Percentiles rank a stretch among this genome's conserved stretches.
Conservation (phyloP, 2,113 vertebrate species). For the Cairina moschata region DNA sequence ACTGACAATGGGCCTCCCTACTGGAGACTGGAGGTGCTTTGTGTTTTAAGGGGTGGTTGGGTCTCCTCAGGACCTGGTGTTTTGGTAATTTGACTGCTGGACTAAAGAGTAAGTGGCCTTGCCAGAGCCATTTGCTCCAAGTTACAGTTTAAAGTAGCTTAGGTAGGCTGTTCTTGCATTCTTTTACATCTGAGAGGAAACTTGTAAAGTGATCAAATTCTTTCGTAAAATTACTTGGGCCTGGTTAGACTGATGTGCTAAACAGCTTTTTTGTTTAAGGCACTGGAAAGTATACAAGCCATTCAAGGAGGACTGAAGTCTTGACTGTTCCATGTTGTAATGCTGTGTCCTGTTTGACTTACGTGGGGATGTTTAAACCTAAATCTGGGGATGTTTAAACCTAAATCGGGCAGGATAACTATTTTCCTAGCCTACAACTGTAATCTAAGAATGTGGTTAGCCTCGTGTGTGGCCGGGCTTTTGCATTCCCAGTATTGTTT, state of each 20-base stretch:
- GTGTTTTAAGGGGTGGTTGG: background rate
- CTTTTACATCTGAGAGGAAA: conserved; percentile 40
- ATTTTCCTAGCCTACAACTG: conserved; percentile 27
- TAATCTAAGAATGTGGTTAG: conserved; percentile 50
- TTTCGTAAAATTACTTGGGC: conserved; percentile 20
- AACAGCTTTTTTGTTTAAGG: conserved; percentile 49
- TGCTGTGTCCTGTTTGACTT: conserved; percentile 45
- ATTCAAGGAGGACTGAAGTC: conserved; percentile 20
- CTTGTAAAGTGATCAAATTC: conserved; percentile 61
- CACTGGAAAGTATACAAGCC: background rate
- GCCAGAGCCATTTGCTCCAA: background rate
- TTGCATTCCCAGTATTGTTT: conserved; percentile 48
- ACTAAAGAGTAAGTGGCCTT: background rate
- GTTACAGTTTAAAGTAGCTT: conserved; percentile 34
- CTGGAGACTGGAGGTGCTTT: background rate
- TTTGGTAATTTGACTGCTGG: background rate
- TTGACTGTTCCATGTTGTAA: conserved; percentile 31
- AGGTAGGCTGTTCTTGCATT: conserved; percentile 33
- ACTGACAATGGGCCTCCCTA: background rate
- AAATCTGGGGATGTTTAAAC: conserved; percentile 34
- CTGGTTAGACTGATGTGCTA: conserved; percentile 35
- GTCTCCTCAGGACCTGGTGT: background rate
- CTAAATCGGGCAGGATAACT: conserved; percentile 30
- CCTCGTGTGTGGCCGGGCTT: conserved; percentile 48
- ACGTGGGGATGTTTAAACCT: conserved; percentile 37